phyloP scores from a whole-genome alignment of 2,113 vertebrate species.

The Macroglossus sobrinus region DNA sequence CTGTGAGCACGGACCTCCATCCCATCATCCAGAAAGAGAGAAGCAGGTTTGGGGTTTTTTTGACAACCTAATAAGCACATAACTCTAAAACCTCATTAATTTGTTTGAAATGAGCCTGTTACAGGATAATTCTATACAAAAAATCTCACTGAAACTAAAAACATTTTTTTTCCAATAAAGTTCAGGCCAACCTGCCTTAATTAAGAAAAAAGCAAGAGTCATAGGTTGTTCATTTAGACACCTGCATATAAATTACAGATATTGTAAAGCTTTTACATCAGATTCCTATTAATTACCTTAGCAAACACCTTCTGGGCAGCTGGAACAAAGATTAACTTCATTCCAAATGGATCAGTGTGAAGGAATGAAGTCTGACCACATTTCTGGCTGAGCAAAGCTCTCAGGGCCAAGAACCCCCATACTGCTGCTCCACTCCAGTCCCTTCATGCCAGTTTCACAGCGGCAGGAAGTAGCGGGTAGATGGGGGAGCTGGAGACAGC shows the following conservation, averaged over 20 bases:
- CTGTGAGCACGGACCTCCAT: not conserved
- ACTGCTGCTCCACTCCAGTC: not conserved
- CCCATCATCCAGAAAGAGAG: not conserved
- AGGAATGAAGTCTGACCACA: not conserved
- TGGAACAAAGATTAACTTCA: not conserved
- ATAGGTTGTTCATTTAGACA: not conserved
- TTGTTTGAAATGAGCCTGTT: not conserved
- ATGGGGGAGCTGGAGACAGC: not conserved
- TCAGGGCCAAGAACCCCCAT: not conserved
- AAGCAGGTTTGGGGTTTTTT: not conserved
- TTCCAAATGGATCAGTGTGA: not conserved
- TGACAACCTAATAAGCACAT: not conserved
- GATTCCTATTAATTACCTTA: not conserved
- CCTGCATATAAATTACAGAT: not conserved
- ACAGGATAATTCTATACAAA: not conserved
- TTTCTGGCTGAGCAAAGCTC: not conserved
- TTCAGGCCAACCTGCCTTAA: not conserved
- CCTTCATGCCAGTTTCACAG: not conserved
- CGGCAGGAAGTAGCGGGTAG: not conserved
- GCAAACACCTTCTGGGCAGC: not conserved
- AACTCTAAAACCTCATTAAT: slow-evolving; percentile 21
- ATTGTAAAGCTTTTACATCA: not conserved
- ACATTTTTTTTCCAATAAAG: not conserved
- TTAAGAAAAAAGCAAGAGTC: not conserved
- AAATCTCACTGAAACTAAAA: not conserved